Evolutionary conservation across 2,113 vertebrate genomes (phyloP).

Genomic region (Gnathonemus longibarbis): DNA sequence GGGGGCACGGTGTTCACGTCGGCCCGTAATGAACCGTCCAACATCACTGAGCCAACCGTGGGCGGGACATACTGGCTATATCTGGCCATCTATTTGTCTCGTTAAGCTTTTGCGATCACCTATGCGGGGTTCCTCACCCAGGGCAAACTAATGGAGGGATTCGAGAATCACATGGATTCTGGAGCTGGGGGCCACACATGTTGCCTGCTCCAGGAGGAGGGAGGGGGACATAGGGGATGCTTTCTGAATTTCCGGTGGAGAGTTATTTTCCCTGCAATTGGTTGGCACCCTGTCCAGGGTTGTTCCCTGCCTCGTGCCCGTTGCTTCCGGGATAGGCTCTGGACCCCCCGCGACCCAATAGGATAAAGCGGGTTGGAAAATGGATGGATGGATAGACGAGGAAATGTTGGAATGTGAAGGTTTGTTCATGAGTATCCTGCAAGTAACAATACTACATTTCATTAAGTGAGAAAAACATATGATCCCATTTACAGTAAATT

Average conservation of each 20-base stretch:
- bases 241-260: background rate
- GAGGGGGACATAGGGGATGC: background rate
- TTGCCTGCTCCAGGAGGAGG: background rate
- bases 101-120: conserved; percentile 30
- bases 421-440: background rate
- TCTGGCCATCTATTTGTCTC: conserved; percentile 38
- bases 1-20: background rate
- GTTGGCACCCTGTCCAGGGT: background rate
- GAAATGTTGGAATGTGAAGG: background rate
- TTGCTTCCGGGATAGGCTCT: no score
- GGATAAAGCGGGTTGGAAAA: no score
- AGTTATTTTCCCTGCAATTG: background rate
- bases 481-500: background rate
- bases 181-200: background rate
- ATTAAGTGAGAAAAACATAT: background rate
- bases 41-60: background rate
- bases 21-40: background rate
- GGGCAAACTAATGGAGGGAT: conserved; percentile 26
- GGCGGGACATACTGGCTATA: conserved; percentile 21
- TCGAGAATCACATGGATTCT: background rate
- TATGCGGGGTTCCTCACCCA: background rate
- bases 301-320: background rate
- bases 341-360: no score
- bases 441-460: background rate
- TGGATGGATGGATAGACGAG: no score